Conservation (phyloP, 2,797 vertebrate species). For the Atherinosoma microstoma region DNA sequence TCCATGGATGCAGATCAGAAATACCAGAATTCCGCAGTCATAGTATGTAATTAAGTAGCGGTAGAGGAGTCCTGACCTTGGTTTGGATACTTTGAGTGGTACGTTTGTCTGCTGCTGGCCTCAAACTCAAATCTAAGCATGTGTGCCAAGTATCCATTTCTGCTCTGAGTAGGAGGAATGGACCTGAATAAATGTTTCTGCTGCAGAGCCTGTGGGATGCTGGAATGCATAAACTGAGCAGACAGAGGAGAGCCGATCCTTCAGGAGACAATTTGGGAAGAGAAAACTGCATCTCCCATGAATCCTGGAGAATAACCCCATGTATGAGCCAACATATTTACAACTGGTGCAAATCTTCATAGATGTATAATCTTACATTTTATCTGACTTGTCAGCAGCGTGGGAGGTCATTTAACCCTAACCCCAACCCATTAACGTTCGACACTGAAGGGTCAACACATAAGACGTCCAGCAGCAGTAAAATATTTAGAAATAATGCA, state of each 20-base stretch:
- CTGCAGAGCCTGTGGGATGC: constrained; percentile 30
- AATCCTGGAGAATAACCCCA: constrained; percentile 24
- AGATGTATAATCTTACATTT: not conserved
- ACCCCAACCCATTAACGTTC: no score
- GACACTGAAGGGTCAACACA: not conserved
- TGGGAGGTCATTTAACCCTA: no score
- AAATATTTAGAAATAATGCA: no score
- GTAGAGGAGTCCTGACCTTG: constrained; percentile 66
- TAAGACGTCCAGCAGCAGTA: no score
- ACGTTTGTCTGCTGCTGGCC: constrained; percentile 61
- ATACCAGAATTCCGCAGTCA: constrained; percentile 65
- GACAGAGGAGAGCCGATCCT: constrained; percentile 57
- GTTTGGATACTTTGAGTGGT: constrained; percentile 69
- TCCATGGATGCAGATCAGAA: constrained; percentile 59
- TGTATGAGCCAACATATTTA: constrained; percentile 5
- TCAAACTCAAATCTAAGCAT: constrained; percentile 60
- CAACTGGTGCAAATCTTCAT: not conserved
- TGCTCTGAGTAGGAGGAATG: constrained; percentile 58
- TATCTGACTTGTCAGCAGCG: not conserved
- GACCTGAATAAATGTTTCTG: constrained; percentile 64
- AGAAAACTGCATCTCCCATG: constrained; percentile 43
- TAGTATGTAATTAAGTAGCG: constrained; percentile 70
- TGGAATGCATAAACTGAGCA: constrained; percentile 54
- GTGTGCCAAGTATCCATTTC: constrained; percentile 64
- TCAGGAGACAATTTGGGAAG: constrained; percentile 24